phyloP scores from a whole-genome alignment of 2,888 invertebrate species.

The Drosophila fungiperda region DNA sequence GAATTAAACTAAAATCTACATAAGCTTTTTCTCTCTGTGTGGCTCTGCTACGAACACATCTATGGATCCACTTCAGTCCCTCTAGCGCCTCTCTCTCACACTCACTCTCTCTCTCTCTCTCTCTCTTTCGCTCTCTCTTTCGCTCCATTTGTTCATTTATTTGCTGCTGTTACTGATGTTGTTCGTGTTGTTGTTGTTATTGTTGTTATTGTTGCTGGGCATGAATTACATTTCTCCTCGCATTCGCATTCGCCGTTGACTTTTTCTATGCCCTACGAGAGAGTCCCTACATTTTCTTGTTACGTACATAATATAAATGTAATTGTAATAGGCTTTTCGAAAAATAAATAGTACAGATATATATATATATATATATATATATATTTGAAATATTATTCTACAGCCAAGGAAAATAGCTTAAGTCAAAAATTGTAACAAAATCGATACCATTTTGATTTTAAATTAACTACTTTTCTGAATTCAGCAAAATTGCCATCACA shows the following conservation, averaged over 20 bases:
- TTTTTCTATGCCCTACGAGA: constrained; percentile 27
- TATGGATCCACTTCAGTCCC: constrained; percentile 30
- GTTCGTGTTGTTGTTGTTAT: constrained; percentile 30
- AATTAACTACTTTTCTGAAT: no score
- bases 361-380: no score
- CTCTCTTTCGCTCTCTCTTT: constrained; percentile 14
- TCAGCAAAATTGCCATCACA: no score
- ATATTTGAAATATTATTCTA: no score
- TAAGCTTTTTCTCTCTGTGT: constrained; percentile 75
- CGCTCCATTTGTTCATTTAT: constrained; percentile 62
- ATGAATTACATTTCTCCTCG: constrained; percentile 81
- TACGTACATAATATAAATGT: no score
- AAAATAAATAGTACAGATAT: no score
- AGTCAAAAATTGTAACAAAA: no score
- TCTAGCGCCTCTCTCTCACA: neutral
- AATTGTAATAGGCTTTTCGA: no score
- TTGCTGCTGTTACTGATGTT: constrained; percentile 14
- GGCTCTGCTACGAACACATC: constrained; percentile 23
- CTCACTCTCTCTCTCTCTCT: neutral
- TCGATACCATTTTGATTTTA: no score
- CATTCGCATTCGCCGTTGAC: constrained; percentile 67
- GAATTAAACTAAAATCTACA: constrained; percentile 76
- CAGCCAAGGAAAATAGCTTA: no score
- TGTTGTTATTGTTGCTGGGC: constrained; percentile 63
- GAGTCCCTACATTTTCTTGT: neutral